A percentile compares a stretch with the other conserved stretches of the same genome.
Evolutionary conservation across 92 coral and sea anemone species (phyloP).

Genomic region (Porites lobata): DNA sequence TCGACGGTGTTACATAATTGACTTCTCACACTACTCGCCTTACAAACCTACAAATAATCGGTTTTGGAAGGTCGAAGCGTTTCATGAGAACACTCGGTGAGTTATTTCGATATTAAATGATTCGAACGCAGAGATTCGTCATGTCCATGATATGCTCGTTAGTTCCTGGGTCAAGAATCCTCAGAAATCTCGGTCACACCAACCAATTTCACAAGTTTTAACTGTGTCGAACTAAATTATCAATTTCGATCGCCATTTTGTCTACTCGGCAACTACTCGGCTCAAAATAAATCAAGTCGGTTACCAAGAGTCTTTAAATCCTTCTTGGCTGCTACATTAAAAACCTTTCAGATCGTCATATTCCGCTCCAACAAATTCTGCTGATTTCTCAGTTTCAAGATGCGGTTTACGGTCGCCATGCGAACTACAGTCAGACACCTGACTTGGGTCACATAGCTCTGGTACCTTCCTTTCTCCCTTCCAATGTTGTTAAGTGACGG

Average conservation of each 20-base stretch:
- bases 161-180: too few relatives aligned
- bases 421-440: neutral
- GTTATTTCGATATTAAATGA: conserved; percentile 10
- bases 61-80: neutral
- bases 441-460: too few relatives aligned
- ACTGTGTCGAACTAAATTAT: neutral
- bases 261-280: neutral
- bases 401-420: conserved; percentile 18
- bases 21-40: conserved; percentile 4
- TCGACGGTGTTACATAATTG: conserved; percentile 25
- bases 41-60: conserved; percentile 18
- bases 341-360: conserved; percentile 38
- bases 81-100: conserved; percentile 9
- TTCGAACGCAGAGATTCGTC: conserved; percentile 17
- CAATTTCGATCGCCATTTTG: conserved; percentile 30
- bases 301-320: conserved; percentile 14
- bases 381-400: neutral
- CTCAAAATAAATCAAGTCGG: conserved; percentile 4
- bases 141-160: neutral
- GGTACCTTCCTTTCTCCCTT: too few relatives aligned
- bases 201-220: neutral
- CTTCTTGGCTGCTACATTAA: conserved; percentile 9
- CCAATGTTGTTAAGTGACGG: too few relatives aligned
- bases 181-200: conserved; percentile 6
- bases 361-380: conserved; percentile 30